Conservation (phyloP, 2,113 vertebrate genomes). For the Anolis carolinensis region DNA sequence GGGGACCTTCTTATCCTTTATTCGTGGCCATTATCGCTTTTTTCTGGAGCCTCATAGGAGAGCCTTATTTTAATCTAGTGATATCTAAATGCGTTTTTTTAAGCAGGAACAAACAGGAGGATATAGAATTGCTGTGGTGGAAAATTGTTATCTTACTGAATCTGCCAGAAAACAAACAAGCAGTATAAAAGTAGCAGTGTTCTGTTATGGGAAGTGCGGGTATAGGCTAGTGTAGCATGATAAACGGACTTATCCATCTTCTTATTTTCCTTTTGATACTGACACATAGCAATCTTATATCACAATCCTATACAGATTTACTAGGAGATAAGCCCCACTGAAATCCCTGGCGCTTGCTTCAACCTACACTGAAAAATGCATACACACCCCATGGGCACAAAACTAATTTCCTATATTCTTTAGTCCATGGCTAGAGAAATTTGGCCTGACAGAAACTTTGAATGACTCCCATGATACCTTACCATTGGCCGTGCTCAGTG, state of each 20-base stretch:
- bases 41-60: not conserved
- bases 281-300: not conserved
- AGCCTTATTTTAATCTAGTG: not conserved
- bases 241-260: not conserved
- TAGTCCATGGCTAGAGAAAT: no score
- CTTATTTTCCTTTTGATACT: not conserved
- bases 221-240: no score
- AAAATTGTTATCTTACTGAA: not conserved
- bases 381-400: no score
- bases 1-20: not conserved
- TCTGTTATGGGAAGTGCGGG: not conserved
- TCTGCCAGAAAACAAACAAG: not conserved
- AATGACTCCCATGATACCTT: no score
- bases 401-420: no score
- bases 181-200: no score
- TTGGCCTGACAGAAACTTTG: no score
- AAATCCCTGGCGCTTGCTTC: no score
- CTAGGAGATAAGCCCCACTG: not conserved
- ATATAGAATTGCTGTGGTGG: not conserved
- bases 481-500: no score
- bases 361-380: not conserved
- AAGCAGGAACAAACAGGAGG: not conserved
- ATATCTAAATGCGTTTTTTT: slow-evolving; percentile 20
- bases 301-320: not conserved
- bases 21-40: not conserved